Evolutionary conservation across 1,140 invertebrate genomes (phyloP), one percentile per base, ranked within the genome.

Genomic region (Cherax quadricarinatus): DNA sequence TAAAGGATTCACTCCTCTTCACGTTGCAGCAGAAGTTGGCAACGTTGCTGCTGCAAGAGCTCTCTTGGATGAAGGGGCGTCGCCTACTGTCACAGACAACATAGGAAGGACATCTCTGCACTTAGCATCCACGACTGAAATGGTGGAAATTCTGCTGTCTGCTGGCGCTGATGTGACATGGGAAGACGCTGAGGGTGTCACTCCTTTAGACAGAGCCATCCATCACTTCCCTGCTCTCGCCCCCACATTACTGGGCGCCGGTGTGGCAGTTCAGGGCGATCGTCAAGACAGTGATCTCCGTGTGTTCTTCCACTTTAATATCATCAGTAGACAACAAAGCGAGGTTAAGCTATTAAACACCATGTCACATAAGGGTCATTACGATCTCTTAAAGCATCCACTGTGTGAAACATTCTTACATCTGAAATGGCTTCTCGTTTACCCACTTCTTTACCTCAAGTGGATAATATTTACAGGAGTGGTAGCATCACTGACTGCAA

Each of bases 1-100:
- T 91, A 98, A 98, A 94, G 98, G 98, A 0, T 98, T 98, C 94
- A 98, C 98, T 0, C 97, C 98, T 1, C 95, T 99, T 21, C 98
- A 98, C 94, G 96, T 98, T 73, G 98, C 98, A 7, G 97, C 98
- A 7, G 95, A 86, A 18, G 30, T 70, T 49, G 84, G 62, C 24
- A 86, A 86, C 70, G 62, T 73, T n/a, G 5, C 24, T 4, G 62
- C 84, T 62, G 84, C 48, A 70, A 70, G 62, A 21, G 30, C n/a
- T 4, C n/a, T 86, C 12, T 48, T 86, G 84, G 41, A 62, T 48
- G 60, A 24, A 30, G 62, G 62, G 3, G 62, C 62, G 5, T 66
- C 62, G 21, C 62, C 14, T 5, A 18, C 14, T 66, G 1, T 66
- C 14, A 21, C 21, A 14, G 62, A 66, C 62, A 18, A 5, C 14